Evolutionary conservation across 2,113 vertebrate genomes (phyloP).

Genomic region (Phylloscopus whistleri): DNA sequence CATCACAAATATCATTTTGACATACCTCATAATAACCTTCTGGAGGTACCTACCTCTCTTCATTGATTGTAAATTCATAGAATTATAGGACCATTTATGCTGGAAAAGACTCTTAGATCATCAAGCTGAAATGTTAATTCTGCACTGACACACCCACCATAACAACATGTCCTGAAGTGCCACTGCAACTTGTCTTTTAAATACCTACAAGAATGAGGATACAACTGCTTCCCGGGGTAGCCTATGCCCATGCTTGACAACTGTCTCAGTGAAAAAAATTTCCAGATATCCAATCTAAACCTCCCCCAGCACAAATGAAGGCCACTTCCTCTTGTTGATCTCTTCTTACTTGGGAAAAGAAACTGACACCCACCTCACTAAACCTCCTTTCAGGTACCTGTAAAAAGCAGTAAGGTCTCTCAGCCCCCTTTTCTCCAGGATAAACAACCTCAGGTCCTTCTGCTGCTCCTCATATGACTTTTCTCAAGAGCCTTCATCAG

Average conservation of each 20-base stretch:
- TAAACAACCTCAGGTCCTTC: neutral
- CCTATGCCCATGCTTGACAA: neutral
- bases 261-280: neutral
- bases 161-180: neutral
- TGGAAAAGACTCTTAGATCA: neutral
- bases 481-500: neutral
- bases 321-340: neutral
- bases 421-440: neutral
- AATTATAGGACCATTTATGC: neutral
- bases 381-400: neutral
- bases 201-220: neutral
- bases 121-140: neutral
- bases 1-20: neutral
- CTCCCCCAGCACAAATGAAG: neutral
- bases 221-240: neutral
- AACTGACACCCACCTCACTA: neutral
- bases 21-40: neutral
- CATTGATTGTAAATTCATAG: neutral
- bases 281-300: neutral
- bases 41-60: neutral
- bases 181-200: neutral
- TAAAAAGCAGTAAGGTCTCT: neutral
- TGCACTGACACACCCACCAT: no score
- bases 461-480: neutral
- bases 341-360: neutral